Evolutionary conservation across 1,140 invertebrate genomes (phyloP), one percentile per base, ranked within the genome.

Genomic region (Dinoponera quadriceps): DNA sequence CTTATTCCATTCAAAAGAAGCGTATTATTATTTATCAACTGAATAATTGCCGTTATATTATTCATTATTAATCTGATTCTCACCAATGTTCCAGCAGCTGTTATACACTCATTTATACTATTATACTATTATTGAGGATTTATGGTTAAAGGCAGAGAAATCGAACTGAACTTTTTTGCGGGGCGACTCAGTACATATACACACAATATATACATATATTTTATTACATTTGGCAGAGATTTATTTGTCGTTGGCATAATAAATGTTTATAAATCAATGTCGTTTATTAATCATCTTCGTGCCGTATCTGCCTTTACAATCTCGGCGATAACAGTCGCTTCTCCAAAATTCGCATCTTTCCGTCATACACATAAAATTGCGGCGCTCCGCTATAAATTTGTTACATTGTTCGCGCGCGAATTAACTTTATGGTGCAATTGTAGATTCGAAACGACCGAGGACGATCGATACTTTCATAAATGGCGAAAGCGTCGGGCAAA

Each of bases 241-340:
- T 44, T 44, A 84, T 73, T 66, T 65, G 59, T 59, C 49, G 81
- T 85, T 77, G 5, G 18, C 62, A 81, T 71, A 84, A 55, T 63
- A 71, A 71, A 71, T 84, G 57, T 80, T 65, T 63, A 78, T 65
- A 78, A 59, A 75, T 80, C 16, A 14, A 48, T 27, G 57, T 16
- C 1, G 20, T 57, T 25, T 44, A 27, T n/a, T n/a, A n/a, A n/a
- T n/a, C n/a, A 16, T 25, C 33, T n/a, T 75, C 4, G 14, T 9
- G 29, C 5, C n/a, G 11, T 33, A 68, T 25, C 0, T 33, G 29
- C 18, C 27, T 57, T 27, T 27, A n/a, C 5, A 20, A 48, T 16
- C 7, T 38, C 38, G 25, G 14, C 18, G 16, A 3, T 48, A 62
- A 63, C 18, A 29, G 0, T 25, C 44, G 33, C 33, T 51, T 16